phyloP scores from a whole-genome alignment of 2,797 vertebrate genomes.

The Valencia hispanica region DNA sequence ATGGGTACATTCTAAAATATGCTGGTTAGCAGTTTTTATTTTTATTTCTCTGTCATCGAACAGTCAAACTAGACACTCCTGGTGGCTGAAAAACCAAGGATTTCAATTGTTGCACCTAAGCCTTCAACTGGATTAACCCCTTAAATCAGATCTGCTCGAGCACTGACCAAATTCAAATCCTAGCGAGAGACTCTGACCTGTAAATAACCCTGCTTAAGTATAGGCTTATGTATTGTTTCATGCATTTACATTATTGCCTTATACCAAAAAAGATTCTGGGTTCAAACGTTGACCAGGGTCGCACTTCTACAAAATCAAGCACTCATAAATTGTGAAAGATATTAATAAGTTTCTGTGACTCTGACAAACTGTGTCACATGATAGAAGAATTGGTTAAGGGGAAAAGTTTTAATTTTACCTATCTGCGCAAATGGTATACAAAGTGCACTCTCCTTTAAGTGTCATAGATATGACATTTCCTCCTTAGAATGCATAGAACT shows the following conservation, averaged over 20 bases:
- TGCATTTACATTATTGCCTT: background rate
- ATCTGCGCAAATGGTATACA: background rate
- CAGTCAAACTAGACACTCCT: background rate
- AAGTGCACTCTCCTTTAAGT: background rate
- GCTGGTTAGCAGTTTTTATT: too few relatives aligned
- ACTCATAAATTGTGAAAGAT: background rate
- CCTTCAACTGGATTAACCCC: slow-evolving; percentile 6
- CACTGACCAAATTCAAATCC: slow-evolving; percentile 8
- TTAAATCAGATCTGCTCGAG: background rate
- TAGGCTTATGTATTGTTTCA: background rate
- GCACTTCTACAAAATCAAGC: background rate
- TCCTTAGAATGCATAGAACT: background rate
- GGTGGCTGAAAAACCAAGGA: background rate
- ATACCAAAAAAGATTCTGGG: background rate
- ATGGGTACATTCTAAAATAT: background rate
- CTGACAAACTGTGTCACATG: too few relatives aligned
- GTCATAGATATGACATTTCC: background rate
- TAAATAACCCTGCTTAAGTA: background rate
- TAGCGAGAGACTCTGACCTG: background rate
- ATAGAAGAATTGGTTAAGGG: background rate
- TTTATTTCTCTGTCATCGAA: background rate
- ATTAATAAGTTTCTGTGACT: background rate
- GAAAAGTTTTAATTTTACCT: background rate
- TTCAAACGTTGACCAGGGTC: background rate
- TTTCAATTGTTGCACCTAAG: background rate